phyloP scores from a whole-genome alignment of 2,888 invertebrate species.

The Hetaerina titia region DNA sequence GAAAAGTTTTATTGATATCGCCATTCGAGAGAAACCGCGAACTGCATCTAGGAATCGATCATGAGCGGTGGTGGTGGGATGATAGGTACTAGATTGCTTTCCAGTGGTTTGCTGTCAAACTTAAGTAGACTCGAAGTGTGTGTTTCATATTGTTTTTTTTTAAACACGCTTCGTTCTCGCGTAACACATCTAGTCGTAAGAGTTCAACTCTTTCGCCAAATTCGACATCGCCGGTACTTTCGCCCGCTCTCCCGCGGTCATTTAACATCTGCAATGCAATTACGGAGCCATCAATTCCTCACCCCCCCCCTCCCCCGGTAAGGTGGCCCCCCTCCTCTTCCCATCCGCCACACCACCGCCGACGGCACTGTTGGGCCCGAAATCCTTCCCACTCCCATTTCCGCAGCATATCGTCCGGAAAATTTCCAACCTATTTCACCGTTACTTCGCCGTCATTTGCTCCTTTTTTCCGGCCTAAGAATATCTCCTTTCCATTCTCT shows the following conservation, averaged over 20 bases:
- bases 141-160: conserved; percentile 4
- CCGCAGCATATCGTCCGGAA: conserved; percentile 35
- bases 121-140: background rate
- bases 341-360: background rate
- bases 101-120: background rate
- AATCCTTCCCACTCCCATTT: conserved; percentile 12
- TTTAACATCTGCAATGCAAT: conserved; percentile 35
- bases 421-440: conserved; percentile 35
- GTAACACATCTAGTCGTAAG: background rate
- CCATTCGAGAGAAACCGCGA: background rate
- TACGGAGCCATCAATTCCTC: background rate
- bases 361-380: background rate
- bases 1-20: conserved; percentile 14
- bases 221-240: background rate
- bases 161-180: background rate
- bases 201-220: background rate
- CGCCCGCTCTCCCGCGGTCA: conserved; percentile 8
- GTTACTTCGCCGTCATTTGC: conserved; percentile 27
- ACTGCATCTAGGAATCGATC: conserved; percentile 1
- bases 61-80: background rate
- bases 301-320: background rate
- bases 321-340: background rate
- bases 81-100: background rate
- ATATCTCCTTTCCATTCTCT: conserved; percentile 15
- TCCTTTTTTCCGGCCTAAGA: conserved; percentile 25